Evolutionary conservation across 2,797 vertebrate genomes (phyloP), one percentile per base, ranked within the genome.

Genomic region (Gobionotothen gibberifrons): DNA sequence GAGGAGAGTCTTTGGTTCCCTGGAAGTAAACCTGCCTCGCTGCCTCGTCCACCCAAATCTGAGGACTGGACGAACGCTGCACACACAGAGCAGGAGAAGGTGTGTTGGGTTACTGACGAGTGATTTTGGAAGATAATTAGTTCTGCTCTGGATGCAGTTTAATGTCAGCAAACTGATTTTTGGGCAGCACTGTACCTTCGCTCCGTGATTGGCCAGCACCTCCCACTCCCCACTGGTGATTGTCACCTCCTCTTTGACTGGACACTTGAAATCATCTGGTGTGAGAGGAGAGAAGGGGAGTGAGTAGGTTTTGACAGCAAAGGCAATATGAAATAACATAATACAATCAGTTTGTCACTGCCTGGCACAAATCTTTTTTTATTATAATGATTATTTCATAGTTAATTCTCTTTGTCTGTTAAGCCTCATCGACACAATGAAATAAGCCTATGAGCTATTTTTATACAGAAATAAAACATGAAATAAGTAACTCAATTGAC

Each of bases 211-310:
- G 0, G 96, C 96, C 90, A 97, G 81, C 68, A 98, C 96, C 85
- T 97, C 97, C 97, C 97, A 98, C 15, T 97, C 96, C n/a, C 97
- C 97, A 39, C 92, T 93, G 58, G 96, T 97, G 82, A 98, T 78
- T 0, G 95, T 93, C 7, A 96, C 46, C 82, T 97, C 96, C 85
- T 97, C 96, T 84, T 95, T 96, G 72, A 97, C 86, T 7, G 94
- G 93, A 85, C 97, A 97, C 55, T 90, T 95, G 85, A 98, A 98
- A 69, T 97, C 95, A 80, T 93, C 97, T 97, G 70, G 29, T 1
- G 47, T 42, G 14, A 73, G 42, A 80, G 9, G 5, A 58, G 17
- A 44, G 3, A 42, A 61, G 17, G 36, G 11, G 4, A 42, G 32
- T 1, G 43, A 19, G 46, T 16, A 0, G n/a, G 36, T 1, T 57